phyloP scores from a whole-genome alignment of 2,113 vertebrate species.

The Ursus arctos region DNA sequence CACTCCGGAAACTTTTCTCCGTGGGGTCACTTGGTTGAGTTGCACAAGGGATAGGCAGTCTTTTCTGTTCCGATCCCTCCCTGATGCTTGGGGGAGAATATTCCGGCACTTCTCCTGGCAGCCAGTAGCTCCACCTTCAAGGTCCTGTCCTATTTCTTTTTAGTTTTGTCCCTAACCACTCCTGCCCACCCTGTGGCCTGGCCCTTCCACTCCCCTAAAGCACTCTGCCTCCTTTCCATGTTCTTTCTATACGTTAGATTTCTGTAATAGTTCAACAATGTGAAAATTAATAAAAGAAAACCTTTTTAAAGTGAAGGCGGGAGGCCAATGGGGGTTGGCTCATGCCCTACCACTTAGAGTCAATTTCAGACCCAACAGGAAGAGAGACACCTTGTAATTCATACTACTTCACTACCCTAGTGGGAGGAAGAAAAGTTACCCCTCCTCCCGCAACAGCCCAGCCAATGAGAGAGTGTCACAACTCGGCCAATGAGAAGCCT shows the following conservation, averaged over 20 bases:
- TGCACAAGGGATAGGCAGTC: not conserved
- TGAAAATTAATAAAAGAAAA: not conserved
- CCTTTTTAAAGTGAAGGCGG: not conserved
- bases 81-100: not conserved
- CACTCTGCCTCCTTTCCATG: not conserved
- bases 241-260: not conserved
- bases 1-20: not conserved
- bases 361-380: not conserved
- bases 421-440: not conserved
- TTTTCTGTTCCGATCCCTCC: not conserved
- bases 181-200: accelerated
- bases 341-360: not conserved
- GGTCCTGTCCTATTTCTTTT: not conserved
- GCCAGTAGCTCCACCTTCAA: not conserved
- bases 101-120: accelerated
- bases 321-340: not conserved
- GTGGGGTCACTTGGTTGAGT: not conserved
- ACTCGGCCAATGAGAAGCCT: not conserved
- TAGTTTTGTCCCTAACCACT: not conserved
- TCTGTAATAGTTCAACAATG: not conserved
- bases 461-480: not conserved
- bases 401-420: not conserved
- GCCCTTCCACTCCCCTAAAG: not conserved
- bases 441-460: not conserved
- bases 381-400: not conserved